These are phyloP conservation scores for Grantiella picta DNA, from an alignment of 2,113 vertebrate species.

Conservation along the genomic window DNA sequence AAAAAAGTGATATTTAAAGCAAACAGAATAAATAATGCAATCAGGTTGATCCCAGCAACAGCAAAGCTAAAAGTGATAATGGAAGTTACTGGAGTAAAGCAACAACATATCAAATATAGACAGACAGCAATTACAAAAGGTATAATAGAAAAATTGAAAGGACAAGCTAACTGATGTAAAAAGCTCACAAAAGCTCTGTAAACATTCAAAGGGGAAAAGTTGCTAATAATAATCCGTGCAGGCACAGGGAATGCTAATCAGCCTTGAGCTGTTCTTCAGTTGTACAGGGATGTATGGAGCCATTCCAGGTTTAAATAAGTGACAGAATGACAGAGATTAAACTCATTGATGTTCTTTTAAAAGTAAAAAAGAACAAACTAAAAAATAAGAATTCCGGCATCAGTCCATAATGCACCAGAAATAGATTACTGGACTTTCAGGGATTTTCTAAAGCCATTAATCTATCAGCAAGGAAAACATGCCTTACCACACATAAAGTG, in stretches of 20 bases:
- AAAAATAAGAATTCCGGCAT: background rate
- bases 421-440: background rate
- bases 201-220: conserved; percentile 10
- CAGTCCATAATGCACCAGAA: background rate
- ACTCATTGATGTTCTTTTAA: background rate
- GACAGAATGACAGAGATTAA: background rate
- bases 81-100: conserved; percentile 36
- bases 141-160: conserved; percentile 41
- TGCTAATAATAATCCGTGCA: conserved; percentile 32
- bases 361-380: background rate
- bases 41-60: background rate
- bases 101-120: background rate
- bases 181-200: conserved; percentile 31
- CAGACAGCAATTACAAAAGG: conserved; percentile 50
- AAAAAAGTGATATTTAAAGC: background rate
- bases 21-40: conserved; percentile 16
- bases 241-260: conserved; percentile 5
- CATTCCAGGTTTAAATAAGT: background rate
- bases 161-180: conserved; percentile 22
- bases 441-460: background rate
- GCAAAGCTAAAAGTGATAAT: conserved; percentile 11
- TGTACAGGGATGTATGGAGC: background rate
- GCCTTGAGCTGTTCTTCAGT: background rate
- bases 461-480: background rate
- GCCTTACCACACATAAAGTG: background rate